Base-by-base conservation (phyloP, 1,140 invertebrate genomes). In the Bombus waltoni region DNA sequence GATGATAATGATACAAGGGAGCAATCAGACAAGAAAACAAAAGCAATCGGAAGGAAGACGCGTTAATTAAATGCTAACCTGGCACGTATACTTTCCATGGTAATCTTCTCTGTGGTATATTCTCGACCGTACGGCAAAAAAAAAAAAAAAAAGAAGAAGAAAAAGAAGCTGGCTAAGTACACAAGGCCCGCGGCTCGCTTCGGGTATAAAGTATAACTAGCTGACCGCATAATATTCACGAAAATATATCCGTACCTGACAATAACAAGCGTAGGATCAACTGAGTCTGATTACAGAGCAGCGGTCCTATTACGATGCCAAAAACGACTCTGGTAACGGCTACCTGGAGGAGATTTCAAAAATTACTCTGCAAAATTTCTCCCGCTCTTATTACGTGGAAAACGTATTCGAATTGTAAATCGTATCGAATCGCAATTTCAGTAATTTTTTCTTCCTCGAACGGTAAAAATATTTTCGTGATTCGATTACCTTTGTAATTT, bases 181-280 rank as follows among this genome's bases (percentile, higher is more conserved):
- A 75, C 71, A 47, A 62, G 53, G 22, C 40, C 6, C 18, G 40
- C n/a, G 40, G 66, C 35, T 25, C 3, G 15, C 18, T 22, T 25
- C 35, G 8, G 9, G 10, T 35, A 68, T 38, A 68, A 68, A 47
- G 75, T 47, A 47, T 66, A 73, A 59, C 68, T 74, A 74, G 28
- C 70, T 44, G 53, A 81, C 80, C 80, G 10, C 80, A 81, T 73
- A 73, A 81, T 74, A 42, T 38, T 53, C 38, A 40, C n/a, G 80
- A 44, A 81, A 74, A 74, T 62, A 42, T 44, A 62, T 81, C 42
- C 38, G 15, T 28, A 35, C 40, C n/a, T 62, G 70, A 62, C 47
- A 35, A 74, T 73, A 59, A 74, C 72, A 32, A 81, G 68, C 22
- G 35, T 47, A 42, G 47, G 22, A 40, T 38, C 47, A 44, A 40